Evolutionary conservation across 2,797 vertebrate genomes (phyloP).

Genomic region (Acrossocheilus wenchowensis): DNA sequence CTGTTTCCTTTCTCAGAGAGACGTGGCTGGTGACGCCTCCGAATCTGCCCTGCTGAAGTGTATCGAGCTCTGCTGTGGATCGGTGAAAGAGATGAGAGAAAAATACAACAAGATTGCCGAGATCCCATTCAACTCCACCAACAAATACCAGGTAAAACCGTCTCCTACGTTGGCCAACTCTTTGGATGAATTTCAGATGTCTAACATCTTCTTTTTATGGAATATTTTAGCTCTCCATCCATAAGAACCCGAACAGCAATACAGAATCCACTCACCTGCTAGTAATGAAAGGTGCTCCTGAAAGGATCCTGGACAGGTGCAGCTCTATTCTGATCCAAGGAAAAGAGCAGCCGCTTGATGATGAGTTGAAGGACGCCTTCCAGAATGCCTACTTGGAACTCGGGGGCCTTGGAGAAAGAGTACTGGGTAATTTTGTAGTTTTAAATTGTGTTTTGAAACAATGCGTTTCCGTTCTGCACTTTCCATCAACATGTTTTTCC

Average conservation of each 20-base stretch:
- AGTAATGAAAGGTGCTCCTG: slow-evolving; percentile 95
- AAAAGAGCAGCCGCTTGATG: slow-evolving; percentile 88
- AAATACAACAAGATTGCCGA: slow-evolving; percentile 85
- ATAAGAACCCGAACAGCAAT: slow-evolving; percentile 79
- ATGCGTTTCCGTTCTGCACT: not conserved
- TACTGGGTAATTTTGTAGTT: slow-evolving; percentile 78
- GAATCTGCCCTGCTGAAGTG: slow-evolving; percentile 95
- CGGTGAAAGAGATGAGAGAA: slow-evolving; percentile 89
- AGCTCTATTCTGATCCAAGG: slow-evolving; percentile 89
- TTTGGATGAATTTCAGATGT: slow-evolving; percentile 8
- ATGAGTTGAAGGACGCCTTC: slow-evolving; percentile 92
- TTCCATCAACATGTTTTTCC: not conserved
- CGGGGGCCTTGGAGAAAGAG: slow-evolving; percentile 91
- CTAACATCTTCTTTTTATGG: not conserved
- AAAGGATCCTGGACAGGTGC: slow-evolving; percentile 93
- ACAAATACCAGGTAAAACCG: slow-evolving; percentile 91
- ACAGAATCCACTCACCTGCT: slow-evolving; percentile 86
- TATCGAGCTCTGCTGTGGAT: slow-evolving; percentile 94
- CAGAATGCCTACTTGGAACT: slow-evolving; percentile 93
- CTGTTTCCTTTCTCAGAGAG: slow-evolving; percentile 76
- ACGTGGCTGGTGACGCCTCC: slow-evolving; percentile 94
- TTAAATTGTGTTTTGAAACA: not conserved
- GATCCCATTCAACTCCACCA: slow-evolving; percentile 97
- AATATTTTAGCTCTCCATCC: slow-evolving; percentile 85
- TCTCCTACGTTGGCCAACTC: not conserved